Percentiles rank a stretch among this genome's conserved stretches.
phyloP scores from a whole-genome alignment of 2,113 vertebrate species.

The Manacus vitellinus region DNA sequence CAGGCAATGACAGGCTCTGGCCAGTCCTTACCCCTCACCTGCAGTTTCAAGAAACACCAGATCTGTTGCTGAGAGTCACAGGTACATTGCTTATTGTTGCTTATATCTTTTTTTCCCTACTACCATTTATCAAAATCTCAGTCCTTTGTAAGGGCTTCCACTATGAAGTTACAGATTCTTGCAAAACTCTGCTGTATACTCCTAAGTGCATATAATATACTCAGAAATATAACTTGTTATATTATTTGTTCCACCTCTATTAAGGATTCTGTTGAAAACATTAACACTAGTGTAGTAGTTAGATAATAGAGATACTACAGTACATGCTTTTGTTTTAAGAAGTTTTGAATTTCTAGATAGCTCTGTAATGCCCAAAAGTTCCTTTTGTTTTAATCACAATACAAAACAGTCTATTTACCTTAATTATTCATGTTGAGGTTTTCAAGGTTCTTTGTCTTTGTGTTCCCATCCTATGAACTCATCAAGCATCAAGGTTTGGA shows the following conservation, averaged over 20 bases:
- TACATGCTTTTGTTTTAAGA: constrained; percentile 21
- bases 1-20: background rate
- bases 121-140: background rate
- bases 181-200: background rate
- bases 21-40: background rate
- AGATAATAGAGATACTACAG: background rate
- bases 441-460: constrained; percentile 34
- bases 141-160: background rate
- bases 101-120: background rate
- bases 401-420: background rate
- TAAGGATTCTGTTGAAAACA: background rate
- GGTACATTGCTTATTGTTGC: background rate
- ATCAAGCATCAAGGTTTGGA: constrained; percentile 36
- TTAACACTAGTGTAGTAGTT: background rate
- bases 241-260: background rate
- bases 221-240: background rate
- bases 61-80: background rate
- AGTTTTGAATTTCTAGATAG: constrained; percentile 50
- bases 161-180: background rate
- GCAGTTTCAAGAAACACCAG: background rate
- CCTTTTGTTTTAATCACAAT: constrained; percentile 24
- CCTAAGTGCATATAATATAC: background rate
- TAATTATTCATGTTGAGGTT: constrained; percentile 34
- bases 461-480: constrained; percentile 32
- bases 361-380: background rate